Evolutionary conservation across 30 jellyfish, hydroid and myxozoan species (phyloP), one percentile per base, ranked within the genome.

Genomic region (Aurelia aurita): DNA sequence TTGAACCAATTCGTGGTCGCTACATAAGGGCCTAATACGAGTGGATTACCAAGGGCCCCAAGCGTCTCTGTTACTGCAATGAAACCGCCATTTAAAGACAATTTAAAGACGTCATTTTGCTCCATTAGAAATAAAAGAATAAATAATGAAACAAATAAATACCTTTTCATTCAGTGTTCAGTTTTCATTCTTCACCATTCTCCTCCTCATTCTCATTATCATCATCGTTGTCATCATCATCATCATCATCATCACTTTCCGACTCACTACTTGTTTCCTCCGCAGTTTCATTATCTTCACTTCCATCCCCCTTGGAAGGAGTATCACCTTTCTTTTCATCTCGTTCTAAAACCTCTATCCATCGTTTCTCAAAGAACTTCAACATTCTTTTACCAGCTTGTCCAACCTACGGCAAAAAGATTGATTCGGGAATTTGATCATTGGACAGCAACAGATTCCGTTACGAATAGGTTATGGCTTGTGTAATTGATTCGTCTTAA

Each of bases 301-400:
- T 73, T 31, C 21, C 95, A 22, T 74, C 27, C n/a, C 45, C 71
- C 27, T 57, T 59, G n/a, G 34, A 84, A 23, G 72, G 39, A 22
- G 72, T 29, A 11, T 59, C 67, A 9, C 58, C 85, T 61, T 76
- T 87, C 20, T 54, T n/a, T 19, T 54, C 78, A 28, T 23, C 47
- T 19, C 69, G 58, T 55, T 65, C 77, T 26, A 87, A 47, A 19
- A 94, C 87, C 25, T 94, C 97, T 1, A 86, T 43, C 99, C 99
- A 95, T 16, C 98, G 70, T 61, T 89, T 89, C 47, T 95, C 99
- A 59, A 95, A 89, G 87, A 54, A 95, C 49, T 83, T 80, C 19
- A 89, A 60, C 99, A 95, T 95, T 11, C 84, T 59, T 77, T 95
- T 90, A 13, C 99, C 99, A 35, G 99, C 99, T 75, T 78, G 88